Conservation (phyloP, 2,888 invertebrate genomes). For the Acanthosepion esculentum region DNA sequence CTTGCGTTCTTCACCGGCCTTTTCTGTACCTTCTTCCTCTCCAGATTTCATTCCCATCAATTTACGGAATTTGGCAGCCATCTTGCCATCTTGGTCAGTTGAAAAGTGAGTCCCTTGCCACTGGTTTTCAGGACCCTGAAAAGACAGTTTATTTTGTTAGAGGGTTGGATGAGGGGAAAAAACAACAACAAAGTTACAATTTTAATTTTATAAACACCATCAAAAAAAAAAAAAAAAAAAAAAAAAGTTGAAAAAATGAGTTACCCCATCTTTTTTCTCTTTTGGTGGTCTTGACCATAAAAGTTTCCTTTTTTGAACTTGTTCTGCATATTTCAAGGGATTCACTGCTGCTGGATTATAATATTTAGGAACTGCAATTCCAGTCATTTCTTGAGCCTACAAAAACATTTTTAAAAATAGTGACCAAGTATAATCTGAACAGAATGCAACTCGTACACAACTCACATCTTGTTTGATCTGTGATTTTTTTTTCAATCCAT, state of each 20-base stretch:
- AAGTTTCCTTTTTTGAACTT: conserved; percentile 92
- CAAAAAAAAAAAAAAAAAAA: not conserved
- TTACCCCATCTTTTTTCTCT: conserved; percentile 69
- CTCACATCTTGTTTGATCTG: no score
- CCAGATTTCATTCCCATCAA: conserved; percentile 91
- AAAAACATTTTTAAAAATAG: not conserved
- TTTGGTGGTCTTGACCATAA: conserved; percentile 81
- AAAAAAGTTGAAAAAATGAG: not conserved
- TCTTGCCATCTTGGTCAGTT: conserved; percentile 92
- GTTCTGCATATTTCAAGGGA: conserved; percentile 83
- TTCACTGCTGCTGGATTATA: conserved; percentile 86
- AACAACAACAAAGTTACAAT: not conserved
- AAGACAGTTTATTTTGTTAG: conserved; percentile 45
- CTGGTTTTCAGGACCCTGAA: conserved; percentile 64
- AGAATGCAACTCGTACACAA: no score
- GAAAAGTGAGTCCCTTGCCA: conserved; percentile 80
- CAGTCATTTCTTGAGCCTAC: conserved; percentile 76
- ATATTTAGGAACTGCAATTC: conserved; percentile 81
- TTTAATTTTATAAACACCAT: no score
- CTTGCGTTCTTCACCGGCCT: conserved; percentile 63
- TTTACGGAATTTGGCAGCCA: conserved; percentile 94
- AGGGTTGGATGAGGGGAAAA: no score
- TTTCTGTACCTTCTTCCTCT: conserved; percentile 62
- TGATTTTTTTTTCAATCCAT: no score
- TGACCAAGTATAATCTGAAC: no score